phyloP scores from a whole-genome alignment of 2,797 vertebrate genomes.

The Onychomys torridus region DNA sequence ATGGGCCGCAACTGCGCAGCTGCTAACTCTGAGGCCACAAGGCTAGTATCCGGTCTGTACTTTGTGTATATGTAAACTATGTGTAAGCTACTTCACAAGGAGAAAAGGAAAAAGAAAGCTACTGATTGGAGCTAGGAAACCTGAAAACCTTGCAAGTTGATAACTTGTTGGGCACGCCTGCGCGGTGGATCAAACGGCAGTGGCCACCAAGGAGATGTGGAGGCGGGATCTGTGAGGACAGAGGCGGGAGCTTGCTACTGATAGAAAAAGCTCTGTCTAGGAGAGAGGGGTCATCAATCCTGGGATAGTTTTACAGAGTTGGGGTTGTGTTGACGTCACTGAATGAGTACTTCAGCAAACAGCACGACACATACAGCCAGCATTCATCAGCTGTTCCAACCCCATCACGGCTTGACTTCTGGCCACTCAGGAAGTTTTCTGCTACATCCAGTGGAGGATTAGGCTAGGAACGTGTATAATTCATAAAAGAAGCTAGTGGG shows the following conservation, averaged over 20 bases:
- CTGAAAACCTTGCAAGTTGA: neutral
- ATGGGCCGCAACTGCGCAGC: neutral
- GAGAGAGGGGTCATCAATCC: neutral
- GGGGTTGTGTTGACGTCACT: neutral
- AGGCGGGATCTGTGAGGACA: neutral
- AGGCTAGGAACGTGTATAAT: neutral
- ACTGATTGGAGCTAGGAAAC: neutral
- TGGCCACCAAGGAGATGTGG: neutral
- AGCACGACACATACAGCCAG: neutral
- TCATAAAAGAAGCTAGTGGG: neutral
- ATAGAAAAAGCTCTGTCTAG: neutral
- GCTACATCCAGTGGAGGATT: neutral
- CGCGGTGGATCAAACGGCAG: neutral
- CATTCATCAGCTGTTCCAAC: neutral
- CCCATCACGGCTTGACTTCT: neutral
- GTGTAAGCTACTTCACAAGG: slow-evolving; percentile 7
- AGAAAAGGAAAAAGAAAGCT: slow-evolving; percentile 30
- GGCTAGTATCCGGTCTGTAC: neutral
- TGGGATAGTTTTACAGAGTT: neutral
- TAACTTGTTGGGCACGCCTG: neutral
- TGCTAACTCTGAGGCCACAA: neutral
- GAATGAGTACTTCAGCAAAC: neutral
- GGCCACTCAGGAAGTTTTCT: neutral
- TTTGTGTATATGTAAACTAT: neutral
- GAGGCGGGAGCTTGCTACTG: neutral